Conservation (phyloP, 1,140 invertebrate genomes). For the Drosophila subpulchrella region DNA sequence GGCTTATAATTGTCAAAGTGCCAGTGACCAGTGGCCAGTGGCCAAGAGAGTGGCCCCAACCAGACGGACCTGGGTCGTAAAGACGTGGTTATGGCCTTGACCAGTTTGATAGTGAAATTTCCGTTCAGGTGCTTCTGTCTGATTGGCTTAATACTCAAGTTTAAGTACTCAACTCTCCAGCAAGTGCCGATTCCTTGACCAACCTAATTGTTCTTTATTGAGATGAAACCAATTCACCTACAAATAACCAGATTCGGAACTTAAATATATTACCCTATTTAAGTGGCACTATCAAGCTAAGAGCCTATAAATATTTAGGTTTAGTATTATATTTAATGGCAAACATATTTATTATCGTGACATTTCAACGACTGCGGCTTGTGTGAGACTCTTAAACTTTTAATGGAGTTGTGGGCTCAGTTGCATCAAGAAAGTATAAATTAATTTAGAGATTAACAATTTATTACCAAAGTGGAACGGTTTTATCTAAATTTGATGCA, state of each 20-base stretch:
- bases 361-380: too few species aligned
- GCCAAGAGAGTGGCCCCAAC: background rate
- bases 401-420: too few species aligned
- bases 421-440: too few species aligned
- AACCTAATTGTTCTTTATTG: background rate
- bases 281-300: background rate
- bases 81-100: conserved; percentile 26
- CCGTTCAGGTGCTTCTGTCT: conserved; percentile 12
- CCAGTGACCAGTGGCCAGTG: conserved; percentile 23
- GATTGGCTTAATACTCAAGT: background rate
- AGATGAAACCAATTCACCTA: background rate
- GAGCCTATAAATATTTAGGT: background rate
- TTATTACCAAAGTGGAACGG: too few species aligned
- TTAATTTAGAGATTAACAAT: too few species aligned
- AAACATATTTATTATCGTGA: too few species aligned
- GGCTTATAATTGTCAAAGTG: conserved; percentile 35
- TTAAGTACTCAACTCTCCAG: background rate
- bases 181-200: background rate
- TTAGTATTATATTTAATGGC: too few species aligned
- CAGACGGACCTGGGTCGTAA: conserved; percentile 29
- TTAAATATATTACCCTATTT: background rate
- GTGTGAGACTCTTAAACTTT: too few species aligned
- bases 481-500: too few species aligned
- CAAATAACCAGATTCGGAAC: background rate
- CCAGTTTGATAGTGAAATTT: conserved; percentile 45